Base-by-base conservation (phyloP, 2,888 invertebrate genomes). In the Dynastes maya region DNA sequence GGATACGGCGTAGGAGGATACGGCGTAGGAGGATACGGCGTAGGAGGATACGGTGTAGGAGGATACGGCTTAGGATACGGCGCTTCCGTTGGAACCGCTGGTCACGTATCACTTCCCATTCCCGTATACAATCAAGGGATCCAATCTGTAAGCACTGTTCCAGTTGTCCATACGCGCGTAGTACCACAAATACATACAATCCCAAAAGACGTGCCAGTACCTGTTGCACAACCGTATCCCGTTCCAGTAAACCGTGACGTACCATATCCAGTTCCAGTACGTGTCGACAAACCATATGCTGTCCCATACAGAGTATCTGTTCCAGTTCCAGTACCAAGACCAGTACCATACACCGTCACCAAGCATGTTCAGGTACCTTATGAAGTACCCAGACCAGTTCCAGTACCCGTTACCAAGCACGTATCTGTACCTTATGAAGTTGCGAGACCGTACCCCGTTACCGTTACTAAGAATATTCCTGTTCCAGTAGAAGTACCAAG, bases 201-300 rank as follows among this genome's bases (percentile, higher is more conserved):
- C 11, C 83, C 83, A 61, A 85, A 83, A 76, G 83, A 83, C 22
- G 85, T 87, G 8, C 80, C 81, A 29, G 82, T 83, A 4, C 83
- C 83, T 51, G 85, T 87, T 40, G 85, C 87, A 22, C 85, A 87
- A 80, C 87, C 87, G 58, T 85, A 86, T 80, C 83, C 86, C 16
- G 86, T 86, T 6, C 82, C 75, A 32, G 84, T 85, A 9, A 80
- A 82, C 63, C 79, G 79, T 55, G 68, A 78, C 29, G 78, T 78
- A 53, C 76, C 75, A 64, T 75, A 76, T 0, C 79, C 81, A 27
- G 81, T 81, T 55, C 80, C 80, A 67, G 82, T 82, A 49, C 83
- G 80, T 37, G 61, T 76, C n/a, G 68, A 78, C 37, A 81, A 80
- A 70, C 82, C 82, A 32, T 78, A 80, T 6, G 75, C 80, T 65